These are phyloP conservation scores for Ibycter americanus DNA, from an alignment of 2,797 vertebrate species.

Conservation along the genomic window DNA sequence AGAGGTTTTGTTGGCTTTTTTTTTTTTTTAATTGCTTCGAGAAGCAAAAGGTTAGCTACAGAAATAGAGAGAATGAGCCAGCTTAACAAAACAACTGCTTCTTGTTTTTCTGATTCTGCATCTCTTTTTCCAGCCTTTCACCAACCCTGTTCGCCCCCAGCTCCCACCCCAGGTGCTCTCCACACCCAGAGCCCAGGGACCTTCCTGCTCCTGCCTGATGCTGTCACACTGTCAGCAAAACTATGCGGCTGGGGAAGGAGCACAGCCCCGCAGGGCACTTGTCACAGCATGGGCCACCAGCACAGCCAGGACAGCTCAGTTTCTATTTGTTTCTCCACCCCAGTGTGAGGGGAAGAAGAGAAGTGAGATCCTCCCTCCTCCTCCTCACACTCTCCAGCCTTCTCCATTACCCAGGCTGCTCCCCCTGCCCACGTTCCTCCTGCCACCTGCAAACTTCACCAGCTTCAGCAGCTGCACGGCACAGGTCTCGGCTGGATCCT, in stretches of 20 bases:
- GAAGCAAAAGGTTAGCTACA: conserved; percentile 44
- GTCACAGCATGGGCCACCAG: no score
- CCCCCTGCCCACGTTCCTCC: neutral
- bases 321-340: neutral
- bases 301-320: fast-evolving
- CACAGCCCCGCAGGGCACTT: neutral
- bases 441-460: neutral
- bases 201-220: neutral
- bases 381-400: neutral
- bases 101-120: neutral
- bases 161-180: neutral
- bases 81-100: neutral
- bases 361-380: neutral
- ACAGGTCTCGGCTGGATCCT: neutral
- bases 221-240: neutral
- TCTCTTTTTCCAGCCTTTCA: neutral
- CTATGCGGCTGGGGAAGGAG: neutral
- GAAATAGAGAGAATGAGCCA: conserved; percentile 14
- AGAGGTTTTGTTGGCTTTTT: neutral
- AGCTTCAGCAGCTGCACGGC: neutral
- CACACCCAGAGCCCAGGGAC: neutral
- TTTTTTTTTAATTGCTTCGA: neutral
- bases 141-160: neutral
- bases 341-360: neutral
- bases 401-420: neutral